These are phyloP conservation scores for Sphaerodactylus townsendi DNA, from an alignment of 2,113 vertebrate genomes.

Conservation along the genomic window DNA sequence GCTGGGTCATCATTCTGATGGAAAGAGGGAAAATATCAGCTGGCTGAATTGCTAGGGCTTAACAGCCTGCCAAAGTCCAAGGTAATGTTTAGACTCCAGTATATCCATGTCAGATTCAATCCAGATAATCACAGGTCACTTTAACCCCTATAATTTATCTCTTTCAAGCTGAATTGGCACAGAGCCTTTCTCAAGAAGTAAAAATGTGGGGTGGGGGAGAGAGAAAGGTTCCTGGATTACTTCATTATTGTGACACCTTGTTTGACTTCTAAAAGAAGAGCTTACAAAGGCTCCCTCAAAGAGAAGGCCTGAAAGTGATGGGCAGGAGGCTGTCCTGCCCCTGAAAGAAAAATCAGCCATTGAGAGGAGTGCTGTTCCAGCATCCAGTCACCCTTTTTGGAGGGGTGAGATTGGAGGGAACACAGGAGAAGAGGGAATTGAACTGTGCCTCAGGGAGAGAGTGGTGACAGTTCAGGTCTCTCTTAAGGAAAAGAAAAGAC, in stretches of 20 bases:
- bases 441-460: too few species aligned
- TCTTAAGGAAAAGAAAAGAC: too few species aligned
- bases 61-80: slow-evolving; percentile 18
- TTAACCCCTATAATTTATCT: slow-evolving; percentile 36
- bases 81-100: slow-evolving; percentile 23
- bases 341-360: too few species aligned
- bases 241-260: slow-evolving; percentile 53
- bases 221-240: slow-evolving; percentile 28
- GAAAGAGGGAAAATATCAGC: slow-evolving; percentile 23
- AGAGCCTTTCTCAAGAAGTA: slow-evolving; percentile 48
- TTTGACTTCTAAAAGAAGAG: slow-evolving; percentile 68
- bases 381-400: too few species aligned
- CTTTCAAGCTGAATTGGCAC: slow-evolving; percentile 33
- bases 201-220: slow-evolving; percentile 33
- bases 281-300: slow-evolving; percentile 64
- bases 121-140: slow-evolving; percentile 49
- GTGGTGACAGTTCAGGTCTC: too few species aligned
- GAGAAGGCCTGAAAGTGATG: slow-evolving; percentile 64
- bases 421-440: too few species aligned
- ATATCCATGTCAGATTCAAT: slow-evolving; percentile 32
- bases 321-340: too few species aligned
- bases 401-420: too few species aligned
- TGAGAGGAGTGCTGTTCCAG: too few species aligned
- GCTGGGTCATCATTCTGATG: slow-evolving; percentile 31
- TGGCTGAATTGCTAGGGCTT: slow-evolving; percentile 17